These are phyloP conservation scores for Drosophila albomicans DNA, from an alignment of 1,140 invertebrate genomes.

Conservation along the genomic window DNA sequence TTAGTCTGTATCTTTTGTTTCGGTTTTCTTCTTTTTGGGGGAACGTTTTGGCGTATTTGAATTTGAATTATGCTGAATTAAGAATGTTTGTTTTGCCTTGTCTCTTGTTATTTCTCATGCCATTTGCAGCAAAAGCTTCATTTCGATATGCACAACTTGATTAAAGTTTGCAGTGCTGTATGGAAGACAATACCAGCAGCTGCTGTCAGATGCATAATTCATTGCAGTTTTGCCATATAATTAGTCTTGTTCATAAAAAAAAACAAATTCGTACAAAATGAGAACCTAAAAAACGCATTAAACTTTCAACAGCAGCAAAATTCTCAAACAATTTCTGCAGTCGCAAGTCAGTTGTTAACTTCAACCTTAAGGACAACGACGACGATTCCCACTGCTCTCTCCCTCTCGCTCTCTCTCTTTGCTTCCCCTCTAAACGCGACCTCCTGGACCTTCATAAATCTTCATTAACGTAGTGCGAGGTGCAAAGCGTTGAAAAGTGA, in stretches of 20 bases:
- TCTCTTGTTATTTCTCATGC: slow-evolving; percentile 44
- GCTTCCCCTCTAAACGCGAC: background rate
- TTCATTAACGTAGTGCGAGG: slow-evolving; percentile 64
- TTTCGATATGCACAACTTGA: slow-evolving; percentile 80
- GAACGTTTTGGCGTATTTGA: slow-evolving; percentile 69
- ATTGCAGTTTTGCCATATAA: slow-evolving; percentile 77
- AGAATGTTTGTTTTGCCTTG: slow-evolving; percentile 67
- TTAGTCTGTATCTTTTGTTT: slow-evolving; percentile 5
- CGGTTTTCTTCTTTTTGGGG: slow-evolving; percentile 3
- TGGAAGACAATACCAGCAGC: slow-evolving; percentile 59
- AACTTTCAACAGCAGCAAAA: slow-evolving; percentile 71
- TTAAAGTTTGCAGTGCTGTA: slow-evolving; percentile 68
- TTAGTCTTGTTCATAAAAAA: slow-evolving; percentile 47
- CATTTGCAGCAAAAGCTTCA: slow-evolving; percentile 29
- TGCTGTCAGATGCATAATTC: slow-evolving; percentile 76
- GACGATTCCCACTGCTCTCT: slow-evolving; percentile 38
- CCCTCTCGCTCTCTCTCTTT: too few relatives aligned
- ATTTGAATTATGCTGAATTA: slow-evolving; percentile 81
- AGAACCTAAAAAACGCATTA: slow-evolving; percentile 76
- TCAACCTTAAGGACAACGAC: slow-evolving; percentile 56
- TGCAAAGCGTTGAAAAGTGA: slow-evolving; percentile 80
- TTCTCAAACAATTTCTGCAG: slow-evolving; percentile 31
- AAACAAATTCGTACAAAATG: background rate
- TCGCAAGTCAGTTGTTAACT: slow-evolving; percentile 35
- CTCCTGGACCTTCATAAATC: slow-evolving; percentile 72